Evolutionary conservation across 2,888 invertebrate species (phyloP), one percentile per base, ranked within the genome.

Genomic region (Ochropacha duplaris): DNA sequence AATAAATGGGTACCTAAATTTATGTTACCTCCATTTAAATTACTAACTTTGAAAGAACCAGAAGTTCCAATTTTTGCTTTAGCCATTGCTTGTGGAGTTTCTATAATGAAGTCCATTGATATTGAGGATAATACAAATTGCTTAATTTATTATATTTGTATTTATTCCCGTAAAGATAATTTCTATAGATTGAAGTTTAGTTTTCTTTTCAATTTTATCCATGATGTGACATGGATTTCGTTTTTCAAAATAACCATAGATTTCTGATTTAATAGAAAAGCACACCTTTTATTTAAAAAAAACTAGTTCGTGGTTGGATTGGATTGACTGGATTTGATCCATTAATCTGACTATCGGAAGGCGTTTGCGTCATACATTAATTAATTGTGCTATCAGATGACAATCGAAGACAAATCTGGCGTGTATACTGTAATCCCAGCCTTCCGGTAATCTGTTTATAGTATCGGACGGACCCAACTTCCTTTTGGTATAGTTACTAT

Each of bases 61-160:
- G 83, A 82, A 31, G 81, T 69, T 54, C 76, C 69, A 54, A 78
- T 66, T 76, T 81, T 84, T 52, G 81, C 73, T 74, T 84, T 85
- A 34, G 76, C 71, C 73, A 83, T 82, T 57, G 74, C 61, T 78
- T 77, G 80, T 34, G 83, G 75, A 61, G 71, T 63, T 67, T 86
- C 84, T 26, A 78, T 64, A 57, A 78, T 70, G 62, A 74, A 78
- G 68, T 86, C 83, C 84, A 85, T 86, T 69, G 66, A 49, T 84
- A 85, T 86, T 69, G 66, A 49, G 16, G 57, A 49, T 60, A 59
- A 55, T 28, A 28, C 55, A 57, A 24, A 50, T 59, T n/a, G n/a
- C n/a, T n/a, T 26, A 52, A 28, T 39, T 55, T 34, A 36, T 52
- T 49, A 58, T 51, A 51, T 55, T 52, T 57, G n/a, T 24, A 61